Percentiles rank a stretch among this genome's conserved stretches.
These are phyloP conservation scores for Silurus lanzhouensis DNA, from an alignment of 2,797 vertebrate genomes.

Conservation along the genomic window DNA sequence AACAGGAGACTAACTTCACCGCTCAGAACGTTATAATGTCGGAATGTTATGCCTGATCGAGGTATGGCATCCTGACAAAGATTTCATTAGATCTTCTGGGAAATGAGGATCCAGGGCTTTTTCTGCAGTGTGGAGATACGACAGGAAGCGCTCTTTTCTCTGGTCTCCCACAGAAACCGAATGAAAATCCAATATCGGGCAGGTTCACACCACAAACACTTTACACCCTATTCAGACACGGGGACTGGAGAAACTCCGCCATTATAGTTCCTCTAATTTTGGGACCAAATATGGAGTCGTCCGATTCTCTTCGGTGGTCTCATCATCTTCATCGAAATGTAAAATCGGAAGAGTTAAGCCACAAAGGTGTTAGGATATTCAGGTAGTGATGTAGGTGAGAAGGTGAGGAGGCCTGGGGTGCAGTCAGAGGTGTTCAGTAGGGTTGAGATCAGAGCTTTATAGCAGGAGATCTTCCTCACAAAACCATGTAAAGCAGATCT, in stretches of 20 bases:
- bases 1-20: too few species aligned
- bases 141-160: neutral
- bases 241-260: neutral
- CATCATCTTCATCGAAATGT: neutral
- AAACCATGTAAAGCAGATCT: too few species aligned
- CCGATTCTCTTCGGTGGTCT: neutral
- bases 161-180: neutral
- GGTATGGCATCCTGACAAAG: neutral
- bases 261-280: neutral
- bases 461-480: too few species aligned
- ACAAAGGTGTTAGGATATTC: too few species aligned
- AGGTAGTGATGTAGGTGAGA: too few species aligned
- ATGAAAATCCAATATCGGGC: neutral
- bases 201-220: neutral
- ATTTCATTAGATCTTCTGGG: neutral
- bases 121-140: neutral
- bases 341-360: neutral
- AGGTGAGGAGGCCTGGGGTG: too few species aligned
- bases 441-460: too few species aligned
- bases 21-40: too few species aligned
- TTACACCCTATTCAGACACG: neutral
- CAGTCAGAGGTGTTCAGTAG: too few species aligned
- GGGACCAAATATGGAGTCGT: neutral
- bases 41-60: too few species aligned
- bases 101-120: neutral